Percentiles rank a stretch among this genome's conserved stretches.
Evolutionary conservation across 2,888 invertebrate species (phyloP).

Genomic region (Tetranychus piercei): DNA sequence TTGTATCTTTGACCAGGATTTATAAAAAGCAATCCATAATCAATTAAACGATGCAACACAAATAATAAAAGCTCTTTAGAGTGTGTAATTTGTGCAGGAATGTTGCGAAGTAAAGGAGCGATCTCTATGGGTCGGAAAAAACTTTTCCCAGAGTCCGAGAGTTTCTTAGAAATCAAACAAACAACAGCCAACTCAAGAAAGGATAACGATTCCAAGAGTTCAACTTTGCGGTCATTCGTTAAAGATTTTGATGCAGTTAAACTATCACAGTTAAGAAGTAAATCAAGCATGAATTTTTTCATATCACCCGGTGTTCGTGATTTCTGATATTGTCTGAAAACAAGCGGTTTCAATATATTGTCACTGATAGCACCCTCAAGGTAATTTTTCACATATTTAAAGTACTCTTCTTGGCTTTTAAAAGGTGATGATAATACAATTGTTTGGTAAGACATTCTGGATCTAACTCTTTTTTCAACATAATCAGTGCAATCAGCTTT

Average conservation of each 20-base stretch:
- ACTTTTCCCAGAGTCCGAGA: too few relatives aligned
- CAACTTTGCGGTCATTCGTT: neutral
- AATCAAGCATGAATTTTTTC: neutral
- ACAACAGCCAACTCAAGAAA: neutral
- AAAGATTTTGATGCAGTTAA: neutral
- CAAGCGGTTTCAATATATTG: neutral
- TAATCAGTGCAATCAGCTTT: conserved; percentile 20
- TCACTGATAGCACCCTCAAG: neutral
- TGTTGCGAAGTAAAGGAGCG: neutral
- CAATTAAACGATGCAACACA: neutral
- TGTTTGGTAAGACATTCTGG: conserved; percentile 15
- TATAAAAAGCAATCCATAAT: neutral
- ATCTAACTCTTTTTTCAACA: conserved; percentile 21
- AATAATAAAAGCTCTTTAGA: neutral
- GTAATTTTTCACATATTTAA: conserved; percentile 3
- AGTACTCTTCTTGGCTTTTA: conserved; percentile 14
- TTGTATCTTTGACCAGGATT: neutral
- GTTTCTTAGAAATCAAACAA: neutral
- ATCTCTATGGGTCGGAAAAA: neutral
- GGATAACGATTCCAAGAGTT: neutral
- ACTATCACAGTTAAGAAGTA: neutral
- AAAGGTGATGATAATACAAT: conserved; percentile 18
- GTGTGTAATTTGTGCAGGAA: neutral
- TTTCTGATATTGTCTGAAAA: neutral
- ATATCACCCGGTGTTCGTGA: neutral